A percentile compares a stretch with the other conserved stretches of the same genome.
phyloP scores from a whole-genome alignment of 2,888 invertebrate genomes.

The Minunthozetes semirufus region DNA sequence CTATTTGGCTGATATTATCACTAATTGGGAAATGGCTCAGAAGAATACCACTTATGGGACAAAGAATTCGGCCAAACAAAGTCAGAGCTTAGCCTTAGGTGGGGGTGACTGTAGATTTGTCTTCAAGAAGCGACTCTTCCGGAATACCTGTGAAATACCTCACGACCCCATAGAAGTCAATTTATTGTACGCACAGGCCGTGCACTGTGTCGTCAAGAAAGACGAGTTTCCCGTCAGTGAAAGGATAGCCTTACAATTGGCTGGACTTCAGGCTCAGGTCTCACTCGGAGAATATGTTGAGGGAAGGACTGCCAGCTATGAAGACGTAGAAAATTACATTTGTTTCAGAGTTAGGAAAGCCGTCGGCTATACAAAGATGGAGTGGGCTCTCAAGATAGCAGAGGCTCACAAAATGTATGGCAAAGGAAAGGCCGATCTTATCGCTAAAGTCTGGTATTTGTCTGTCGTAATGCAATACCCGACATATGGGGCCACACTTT shows the following conservation, averaged over 20 bases:
- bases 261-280: conserved; percentile 88
- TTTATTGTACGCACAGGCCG: conserved; percentile 87
- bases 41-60: conserved; percentile 38
- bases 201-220: conserved; percentile 89
- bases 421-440: conserved; percentile 79
- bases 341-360: conserved; percentile 47
- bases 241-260: conserved; percentile 85
- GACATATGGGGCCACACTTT: conserved; percentile 76
- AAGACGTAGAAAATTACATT: conserved; percentile 81
- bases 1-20: conserved; percentile 86
- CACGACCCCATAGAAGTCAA: conserved; percentile 93
- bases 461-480: conserved; percentile 96
- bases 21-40: conserved; percentile 61
- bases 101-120: conserved; percentile 85
- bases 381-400: conserved; percentile 49
- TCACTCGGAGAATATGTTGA: conserved; percentile 70
- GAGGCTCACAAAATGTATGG: conserved; percentile 60
- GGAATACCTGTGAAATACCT: conserved; percentile 76
- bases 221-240: conserved; percentile 93
- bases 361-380: conserved; percentile 43
- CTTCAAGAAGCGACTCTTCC: conserved; percentile 81
- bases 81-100: conserved; percentile 55
- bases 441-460: conserved; percentile 84
- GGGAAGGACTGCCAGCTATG: conserved; percentile 55
- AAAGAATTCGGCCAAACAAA: conserved; percentile 43